Conservation (phyloP, 1,140 invertebrate genomes). For the Drosophila teissieri region DNA sequence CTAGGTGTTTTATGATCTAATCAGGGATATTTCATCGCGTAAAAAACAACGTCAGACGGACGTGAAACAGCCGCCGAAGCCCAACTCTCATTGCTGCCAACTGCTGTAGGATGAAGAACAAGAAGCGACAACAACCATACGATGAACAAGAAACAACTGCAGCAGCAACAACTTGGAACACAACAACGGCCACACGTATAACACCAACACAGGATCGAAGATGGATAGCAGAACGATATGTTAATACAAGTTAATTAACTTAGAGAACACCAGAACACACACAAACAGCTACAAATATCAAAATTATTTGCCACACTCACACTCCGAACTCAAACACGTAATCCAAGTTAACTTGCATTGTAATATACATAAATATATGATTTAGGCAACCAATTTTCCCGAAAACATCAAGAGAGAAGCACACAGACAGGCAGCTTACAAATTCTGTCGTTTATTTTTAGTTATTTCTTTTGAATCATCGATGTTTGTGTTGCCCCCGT, state of each 20-base stretch:
- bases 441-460: constrained; percentile 14
- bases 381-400: constrained; percentile 36
- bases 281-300: constrained; percentile 41
- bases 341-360: constrained; percentile 36
- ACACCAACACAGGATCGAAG: constrained; percentile 27
- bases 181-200: constrained; percentile 57
- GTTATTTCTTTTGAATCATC: constrained; percentile 1
- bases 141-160: constrained; percentile 19
- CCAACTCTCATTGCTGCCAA: constrained; percentile 84
- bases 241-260: constrained; percentile 39
- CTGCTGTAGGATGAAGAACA: constrained; percentile 71
- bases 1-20: constrained; percentile 85
- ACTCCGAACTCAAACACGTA: constrained; percentile 29
- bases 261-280: constrained; percentile 27
- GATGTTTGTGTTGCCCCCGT: constrained; percentile 8
- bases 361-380: constrained; percentile 54
- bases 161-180: constrained; percentile 37
- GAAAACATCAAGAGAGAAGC: constrained; percentile 9
- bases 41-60: constrained; percentile 84
- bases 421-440: constrained; percentile 10
- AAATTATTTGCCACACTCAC: constrained; percentile 59
- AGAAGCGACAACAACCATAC: constrained; percentile 5
- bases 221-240: constrained; percentile 36
- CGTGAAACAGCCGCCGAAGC: constrained; percentile 82
- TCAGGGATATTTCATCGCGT: constrained; percentile 85